Evolutionary conservation across 2,113 vertebrate genomes (phyloP).

Genomic region (Phrynocephalus versicolor): DNA sequence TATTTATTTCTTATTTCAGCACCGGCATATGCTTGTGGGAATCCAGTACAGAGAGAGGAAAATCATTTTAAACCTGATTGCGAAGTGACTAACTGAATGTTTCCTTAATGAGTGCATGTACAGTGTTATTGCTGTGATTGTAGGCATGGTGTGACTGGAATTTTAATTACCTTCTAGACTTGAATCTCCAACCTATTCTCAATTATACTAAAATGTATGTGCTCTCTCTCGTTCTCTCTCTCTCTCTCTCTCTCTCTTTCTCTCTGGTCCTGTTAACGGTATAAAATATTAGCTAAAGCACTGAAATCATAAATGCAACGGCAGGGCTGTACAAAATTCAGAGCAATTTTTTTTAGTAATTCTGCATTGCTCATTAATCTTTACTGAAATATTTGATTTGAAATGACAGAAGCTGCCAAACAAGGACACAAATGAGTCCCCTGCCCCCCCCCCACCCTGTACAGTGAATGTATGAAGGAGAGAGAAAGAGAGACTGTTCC

Average conservation of each 20-base stretch:
- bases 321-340: not conserved
- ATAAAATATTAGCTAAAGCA: conserved; percentile 21
- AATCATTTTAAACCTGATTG: conserved; percentile 59
- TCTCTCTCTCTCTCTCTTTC: not conserved
- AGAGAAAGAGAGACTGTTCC: not conserved
- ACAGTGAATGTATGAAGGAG: not conserved
- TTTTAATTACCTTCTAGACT: not conserved
- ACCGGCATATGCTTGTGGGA: conserved; percentile 51
- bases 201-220: conserved; percentile 42
- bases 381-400: not conserved
- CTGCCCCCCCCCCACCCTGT: not conserved
- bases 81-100: conserved; percentile 32
- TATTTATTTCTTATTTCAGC: conserved; percentile 58
- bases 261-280: conserved; percentile 15
- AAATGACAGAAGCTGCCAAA: not conserved
- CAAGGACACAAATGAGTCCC: not conserved
- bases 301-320: conserved; percentile 10
- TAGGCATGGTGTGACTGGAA: conserved; percentile 47
- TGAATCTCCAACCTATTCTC: conserved; percentile 24
- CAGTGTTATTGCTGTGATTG: conserved; percentile 48
- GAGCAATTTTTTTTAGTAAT: conserved; percentile 47
- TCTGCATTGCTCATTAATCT: conserved; percentile 42
- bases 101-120: conserved; percentile 55
- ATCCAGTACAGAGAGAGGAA: conserved; percentile 53
- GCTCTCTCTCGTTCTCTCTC: not conserved